Conservation (phyloP, 1,140 invertebrate genomes). For the Zaprionus tsacasi region DNA sequence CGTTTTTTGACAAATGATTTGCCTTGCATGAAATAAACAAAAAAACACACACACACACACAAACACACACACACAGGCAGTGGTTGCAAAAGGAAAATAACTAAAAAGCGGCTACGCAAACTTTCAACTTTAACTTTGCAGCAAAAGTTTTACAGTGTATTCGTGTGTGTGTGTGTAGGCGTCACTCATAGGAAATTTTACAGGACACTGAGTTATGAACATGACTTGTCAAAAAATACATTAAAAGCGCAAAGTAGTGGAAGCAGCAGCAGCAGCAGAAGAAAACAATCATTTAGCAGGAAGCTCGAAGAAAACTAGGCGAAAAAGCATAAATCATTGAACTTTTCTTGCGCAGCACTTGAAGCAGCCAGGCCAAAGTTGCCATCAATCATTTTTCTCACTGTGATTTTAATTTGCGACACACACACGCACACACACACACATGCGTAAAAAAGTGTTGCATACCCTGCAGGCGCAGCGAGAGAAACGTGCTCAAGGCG, state of each 20-base stretch:
- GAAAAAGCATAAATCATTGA: constrained; percentile 81
- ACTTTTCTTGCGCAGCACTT: constrained; percentile 39
- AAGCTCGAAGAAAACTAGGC: constrained; percentile 44
- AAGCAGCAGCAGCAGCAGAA: constrained; percentile 38
- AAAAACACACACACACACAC: constrained; percentile 27
- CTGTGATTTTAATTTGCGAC: constrained; percentile 80
- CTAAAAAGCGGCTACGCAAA: constrained; percentile 67
- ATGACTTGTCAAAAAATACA: constrained; percentile 82
- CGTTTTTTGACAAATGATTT: constrained; percentile 83
- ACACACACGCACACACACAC: constrained; percentile 31
- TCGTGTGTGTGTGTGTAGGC: constrained; percentile 27
- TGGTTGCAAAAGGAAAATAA: constrained; percentile 53
- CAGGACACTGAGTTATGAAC: constrained; percentile 82
- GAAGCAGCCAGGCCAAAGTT: background rate
- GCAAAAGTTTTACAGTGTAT: constrained; percentile 43
- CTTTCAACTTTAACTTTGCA: constrained; percentile 75
- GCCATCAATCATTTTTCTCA: constrained; percentile 77
- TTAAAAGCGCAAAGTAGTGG: constrained; percentile 78
- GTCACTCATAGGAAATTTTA: constrained; percentile 57
- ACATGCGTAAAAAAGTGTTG: constrained; percentile 49
- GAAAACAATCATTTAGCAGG: constrained; percentile 79
- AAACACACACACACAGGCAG: constrained; percentile 31
- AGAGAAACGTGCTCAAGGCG: constrained; percentile 63
- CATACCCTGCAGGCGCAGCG: constrained; percentile 25
- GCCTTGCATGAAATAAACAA: constrained; percentile 59